phyloP scores from a whole-genome alignment of 2,888 invertebrate species.

The Eupeodes luniger region DNA sequence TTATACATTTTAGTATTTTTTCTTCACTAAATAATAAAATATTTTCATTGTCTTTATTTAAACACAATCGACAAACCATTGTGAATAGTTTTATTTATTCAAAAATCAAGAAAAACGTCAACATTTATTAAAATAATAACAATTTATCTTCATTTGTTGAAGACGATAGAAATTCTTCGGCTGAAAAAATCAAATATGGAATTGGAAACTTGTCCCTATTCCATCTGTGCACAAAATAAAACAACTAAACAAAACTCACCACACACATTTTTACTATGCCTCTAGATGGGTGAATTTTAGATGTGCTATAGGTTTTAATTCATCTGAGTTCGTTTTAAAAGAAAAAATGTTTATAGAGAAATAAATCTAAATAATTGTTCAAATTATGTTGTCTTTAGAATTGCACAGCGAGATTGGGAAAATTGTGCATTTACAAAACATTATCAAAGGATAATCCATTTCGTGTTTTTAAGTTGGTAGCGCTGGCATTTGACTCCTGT shows the following conservation, averaged over 20 bases:
- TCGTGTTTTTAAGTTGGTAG: too few relatives aligned
- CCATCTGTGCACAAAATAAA: neutral
- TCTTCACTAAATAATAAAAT: slow-evolving; percentile 31
- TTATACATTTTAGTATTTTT: slow-evolving; percentile 26
- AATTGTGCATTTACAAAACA: too few relatives aligned
- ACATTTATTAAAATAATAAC: slow-evolving; percentile 16
- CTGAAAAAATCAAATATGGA: slow-evolving; percentile 5
- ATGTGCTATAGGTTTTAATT: neutral
- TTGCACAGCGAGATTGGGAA: too few relatives aligned
- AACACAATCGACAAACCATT: slow-evolving; percentile 71
- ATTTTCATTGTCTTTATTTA: slow-evolving; percentile 29
- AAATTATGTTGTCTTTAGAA: too few relatives aligned
- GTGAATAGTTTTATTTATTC: neutral
- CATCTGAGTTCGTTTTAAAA: neutral
- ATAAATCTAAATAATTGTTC: too few relatives aligned
- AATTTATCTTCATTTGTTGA: neutral
- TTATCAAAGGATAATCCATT: too few relatives aligned
- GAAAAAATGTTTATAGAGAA: too few relatives aligned
- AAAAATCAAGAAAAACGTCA: neutral
- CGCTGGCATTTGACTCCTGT: too few relatives aligned
- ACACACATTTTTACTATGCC: neutral
- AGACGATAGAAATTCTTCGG: neutral
- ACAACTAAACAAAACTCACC: neutral
- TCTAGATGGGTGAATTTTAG: neutral
- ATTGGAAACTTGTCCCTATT: slow-evolving; percentile 2